These are phyloP conservation scores for Leuciscus waleckii DNA, from an alignment of 2,797 vertebrate species.

Conservation along the genomic window DNA sequence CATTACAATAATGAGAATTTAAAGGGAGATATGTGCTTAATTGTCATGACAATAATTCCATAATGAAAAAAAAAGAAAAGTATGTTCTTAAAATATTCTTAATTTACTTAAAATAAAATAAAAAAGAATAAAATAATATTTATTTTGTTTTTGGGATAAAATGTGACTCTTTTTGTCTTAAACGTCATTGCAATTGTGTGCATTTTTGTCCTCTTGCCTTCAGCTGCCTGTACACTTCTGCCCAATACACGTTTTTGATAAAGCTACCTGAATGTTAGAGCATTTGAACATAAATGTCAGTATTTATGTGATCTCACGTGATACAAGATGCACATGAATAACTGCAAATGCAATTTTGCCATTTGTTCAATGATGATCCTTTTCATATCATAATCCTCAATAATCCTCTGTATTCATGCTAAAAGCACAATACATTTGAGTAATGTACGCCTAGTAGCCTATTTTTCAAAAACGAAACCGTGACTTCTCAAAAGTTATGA, in stretches of 20 bases:
- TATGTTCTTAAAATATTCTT: not conserved
- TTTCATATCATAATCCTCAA: conserved; percentile 25
- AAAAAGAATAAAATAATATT: not conserved
- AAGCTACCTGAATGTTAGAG: not conserved
- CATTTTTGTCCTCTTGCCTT: not conserved
- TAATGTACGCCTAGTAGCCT: conserved; percentile 9
- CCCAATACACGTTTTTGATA: not conserved
- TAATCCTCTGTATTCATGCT: conserved; percentile 17
- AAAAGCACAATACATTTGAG: conserved; percentile 8
- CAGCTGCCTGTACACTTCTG: not conserved
- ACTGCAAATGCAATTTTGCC: conserved; percentile 13
- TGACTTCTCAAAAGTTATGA: conserved; percentile 18
- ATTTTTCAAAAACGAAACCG: conserved; percentile 1
- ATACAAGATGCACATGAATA: not conserved
- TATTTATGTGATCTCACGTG: not conserved
- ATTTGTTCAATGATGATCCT: conserved; percentile 24
- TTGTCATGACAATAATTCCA: not conserved
- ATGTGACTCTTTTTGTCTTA: not conserved
- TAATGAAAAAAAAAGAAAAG: no score
- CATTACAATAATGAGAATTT: not conserved
- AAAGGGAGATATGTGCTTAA: not conserved
- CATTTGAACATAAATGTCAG: not conserved
- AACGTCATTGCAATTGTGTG: not conserved
- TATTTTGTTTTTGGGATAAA: not conserved
- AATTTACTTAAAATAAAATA: not conserved